Percentiles rank a stretch among this genome's conserved stretches.
Conservation (phyloP, 1,140 invertebrate species). For the Achatina immaculata region DNA sequence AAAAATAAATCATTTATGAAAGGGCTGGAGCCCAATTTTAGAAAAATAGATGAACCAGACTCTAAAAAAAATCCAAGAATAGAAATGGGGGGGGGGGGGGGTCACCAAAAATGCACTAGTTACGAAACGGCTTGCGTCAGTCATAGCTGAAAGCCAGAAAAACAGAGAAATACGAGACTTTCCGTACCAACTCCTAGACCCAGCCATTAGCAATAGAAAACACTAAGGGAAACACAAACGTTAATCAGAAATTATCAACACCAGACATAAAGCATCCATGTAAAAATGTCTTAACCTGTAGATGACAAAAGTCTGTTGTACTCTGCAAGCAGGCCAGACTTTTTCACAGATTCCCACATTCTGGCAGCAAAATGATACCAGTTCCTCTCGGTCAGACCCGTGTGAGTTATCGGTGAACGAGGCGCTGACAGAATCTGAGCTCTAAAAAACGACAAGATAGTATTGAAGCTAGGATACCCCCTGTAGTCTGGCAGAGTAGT, state of each 20-base stretch:
- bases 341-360: constrained; percentile 86
- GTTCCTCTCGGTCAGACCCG: constrained; percentile 66
- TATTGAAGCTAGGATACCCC: constrained; percentile 79
- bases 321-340: constrained; percentile 85
- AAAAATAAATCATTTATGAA: too few species aligned
- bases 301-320: constrained; percentile 83
- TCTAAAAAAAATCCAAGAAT: too few species aligned
- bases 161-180: too few species aligned
- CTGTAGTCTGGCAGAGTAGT: constrained; percentile 70
- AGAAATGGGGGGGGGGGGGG: too few species aligned
- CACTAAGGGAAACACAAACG: too few species aligned
- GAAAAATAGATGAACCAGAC: too few species aligned
- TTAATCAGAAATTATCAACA: not conserved
- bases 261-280: not conserved
- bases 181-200: too few species aligned
- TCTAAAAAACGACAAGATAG: constrained; percentile 78
- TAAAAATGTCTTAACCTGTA: not conserved
- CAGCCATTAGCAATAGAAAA: too few species aligned
- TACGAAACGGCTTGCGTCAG: too few species aligned
- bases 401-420: constrained; percentile 72
- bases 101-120: too few species aligned
- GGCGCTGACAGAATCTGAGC: constrained; percentile 80
- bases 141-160: too few species aligned
- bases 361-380: constrained; percentile 83
- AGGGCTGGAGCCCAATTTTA: too few species aligned